Evolutionary conservation across 2,113 vertebrate species (phyloP).

Genomic region (Pycnonotus jocosus): DNA sequence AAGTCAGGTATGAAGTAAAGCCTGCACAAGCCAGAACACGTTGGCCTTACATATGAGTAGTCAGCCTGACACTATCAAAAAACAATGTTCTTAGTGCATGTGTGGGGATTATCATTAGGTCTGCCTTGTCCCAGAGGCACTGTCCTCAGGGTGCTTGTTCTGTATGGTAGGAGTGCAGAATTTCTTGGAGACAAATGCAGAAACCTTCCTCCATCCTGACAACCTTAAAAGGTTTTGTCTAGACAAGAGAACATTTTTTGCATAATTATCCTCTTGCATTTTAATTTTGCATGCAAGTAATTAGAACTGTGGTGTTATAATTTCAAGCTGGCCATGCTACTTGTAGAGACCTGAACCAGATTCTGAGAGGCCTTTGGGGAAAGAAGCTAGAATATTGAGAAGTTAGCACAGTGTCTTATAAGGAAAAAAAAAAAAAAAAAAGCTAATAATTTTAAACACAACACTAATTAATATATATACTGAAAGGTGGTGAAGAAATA

Average conservation of each 20-base stretch:
- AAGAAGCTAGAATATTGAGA: neutral
- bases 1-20: neutral
- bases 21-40: neutral
- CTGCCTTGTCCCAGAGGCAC: neutral
- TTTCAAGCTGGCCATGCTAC: neutral
- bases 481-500: neutral
- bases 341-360: constrained; percentile 34
- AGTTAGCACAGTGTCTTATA: neutral
- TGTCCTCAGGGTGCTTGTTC: neutral
- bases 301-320: neutral
- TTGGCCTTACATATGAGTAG: neutral
- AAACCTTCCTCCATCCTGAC: neutral
- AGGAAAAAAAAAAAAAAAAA: neutral
- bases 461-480: neutral
- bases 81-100: neutral
- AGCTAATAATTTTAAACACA: neutral
- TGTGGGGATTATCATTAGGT: neutral
- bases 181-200: neutral
- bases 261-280: constrained; percentile 9
- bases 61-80: neutral
- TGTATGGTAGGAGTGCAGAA: neutral
- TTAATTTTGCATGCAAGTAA: constrained; percentile 46
- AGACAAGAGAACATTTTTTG: constrained; percentile 24
- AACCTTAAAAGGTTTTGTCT: constrained; percentile 20
- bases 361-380: neutral